Base-by-base conservation (phyloP, 1,140 invertebrate genomes). In the Plutomurus gul region DNA sequence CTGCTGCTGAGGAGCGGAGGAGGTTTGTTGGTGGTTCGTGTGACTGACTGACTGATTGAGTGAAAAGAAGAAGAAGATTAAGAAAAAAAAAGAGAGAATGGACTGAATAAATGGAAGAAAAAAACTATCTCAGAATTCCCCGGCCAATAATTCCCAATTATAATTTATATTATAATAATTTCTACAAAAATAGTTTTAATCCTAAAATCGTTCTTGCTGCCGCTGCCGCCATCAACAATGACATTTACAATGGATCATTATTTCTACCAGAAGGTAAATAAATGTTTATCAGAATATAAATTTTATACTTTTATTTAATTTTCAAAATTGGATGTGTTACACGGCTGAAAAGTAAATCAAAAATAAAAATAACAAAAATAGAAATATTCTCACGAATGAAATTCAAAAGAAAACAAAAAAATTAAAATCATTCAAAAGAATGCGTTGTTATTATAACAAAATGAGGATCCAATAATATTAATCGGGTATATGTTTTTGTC, bases 131-230 rank as follows among this genome's bases (percentile, higher is more conserved):
- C 56, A 65, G 56, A 65, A 65, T 65, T 65, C 56, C 56, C 56
- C 56, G 56, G 8, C 56, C 56, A 30, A 65, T 65, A n/a, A 65
- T 65, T 65, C 56, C 56, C 56, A 65, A 65, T 30, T 65, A 65
- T 65, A 65, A 65, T 65, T 65, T 65, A 30, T 65, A 65, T 65
- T 65, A 65, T 33, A 65, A 65, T 65, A 65, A 65, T 65, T 65
- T 65, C 56, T 65, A 65, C 16, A 65, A 65, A 33, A 65, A 65
- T 65, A 65, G 56, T 65, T 65, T 65, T 30, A 65, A 65, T 16
- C 56, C 56, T 4, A 65, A 65, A 36, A 65, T 65, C 56, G 56
- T 65, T 3, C 56, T 65, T 30, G 56, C 56, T 65, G 56, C 56
- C 56, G 56, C 56, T 16, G 56, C 56, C 25, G 56, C 56, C 27